Percentiles rank a stretch among this genome's conserved stretches.
These are phyloP conservation scores for Aphis craccivora DNA, from an alignment of 1,140 invertebrate species.

Conservation along the genomic window DNA sequence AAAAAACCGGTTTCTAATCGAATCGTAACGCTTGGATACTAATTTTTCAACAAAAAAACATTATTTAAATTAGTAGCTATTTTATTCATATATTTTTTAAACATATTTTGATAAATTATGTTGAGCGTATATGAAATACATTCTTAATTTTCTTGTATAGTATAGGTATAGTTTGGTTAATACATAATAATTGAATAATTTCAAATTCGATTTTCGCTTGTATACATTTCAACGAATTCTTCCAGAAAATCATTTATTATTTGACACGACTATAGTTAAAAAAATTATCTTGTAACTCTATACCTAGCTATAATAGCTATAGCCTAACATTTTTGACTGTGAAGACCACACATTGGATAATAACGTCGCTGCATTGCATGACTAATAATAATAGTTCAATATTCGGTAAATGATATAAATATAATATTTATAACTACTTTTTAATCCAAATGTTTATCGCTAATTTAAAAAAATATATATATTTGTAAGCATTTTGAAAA, in stretches of 20 bases:
- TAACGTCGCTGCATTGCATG: neutral
- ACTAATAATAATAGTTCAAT: neutral
- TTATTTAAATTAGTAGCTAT: neutral
- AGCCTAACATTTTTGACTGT: neutral
- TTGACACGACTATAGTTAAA: neutral
- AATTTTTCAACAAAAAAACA: neutral
- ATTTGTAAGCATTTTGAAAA: neutral
- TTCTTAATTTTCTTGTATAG: neutral
- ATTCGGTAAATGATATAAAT: neutral
- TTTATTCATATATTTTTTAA: constrained; percentile 11
- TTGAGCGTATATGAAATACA: neutral
- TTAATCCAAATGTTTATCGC: neutral
- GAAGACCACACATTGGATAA: neutral
- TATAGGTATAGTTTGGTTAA: neutral
- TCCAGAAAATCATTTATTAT: constrained; percentile 7
- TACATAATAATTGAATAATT: neutral
- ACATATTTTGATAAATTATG: neutral
- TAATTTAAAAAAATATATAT: constrained; percentile 3
- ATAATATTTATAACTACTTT: neutral
- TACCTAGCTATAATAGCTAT: neutral
- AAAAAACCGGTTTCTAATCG: neutral
- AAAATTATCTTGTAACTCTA: neutral
- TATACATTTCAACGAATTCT: neutral
- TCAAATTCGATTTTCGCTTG: neutral
- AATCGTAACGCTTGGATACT: neutral